Conservation (phyloP, 2,888 invertebrate genomes). For the Trissoscelio sp. region DNA sequence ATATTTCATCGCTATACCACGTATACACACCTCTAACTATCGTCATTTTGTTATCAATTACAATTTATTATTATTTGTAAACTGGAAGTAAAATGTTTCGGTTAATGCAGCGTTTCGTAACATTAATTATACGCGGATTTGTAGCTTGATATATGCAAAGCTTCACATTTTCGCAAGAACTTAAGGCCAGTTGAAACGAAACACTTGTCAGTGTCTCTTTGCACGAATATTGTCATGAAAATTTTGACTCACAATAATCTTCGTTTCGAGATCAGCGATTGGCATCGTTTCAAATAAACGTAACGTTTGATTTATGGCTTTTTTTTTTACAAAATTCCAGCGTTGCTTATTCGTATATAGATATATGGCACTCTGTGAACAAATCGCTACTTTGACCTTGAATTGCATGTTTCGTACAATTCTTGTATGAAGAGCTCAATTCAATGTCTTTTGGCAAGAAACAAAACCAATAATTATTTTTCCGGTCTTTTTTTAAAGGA, state of each 20-base stretch:
- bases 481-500: no score
- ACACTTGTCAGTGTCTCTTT: slow-evolving; percentile 29
- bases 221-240: slow-evolving; percentile 74
- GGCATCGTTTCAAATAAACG: neutral
- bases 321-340: neutral
- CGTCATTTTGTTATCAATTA: slow-evolving; percentile 11
- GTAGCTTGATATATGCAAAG: neutral
- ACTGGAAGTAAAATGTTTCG: slow-evolving; percentile 22
- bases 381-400: neutral
- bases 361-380: slow-evolving; percentile 41
- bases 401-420: neutral
- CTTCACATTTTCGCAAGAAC: slow-evolving; percentile 29
- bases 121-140: slow-evolving; percentile 1
- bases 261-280: slow-evolving; percentile 18
- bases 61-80: slow-evolving; percentile 10
- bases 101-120: slow-evolving; percentile 15
- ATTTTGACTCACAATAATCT: slow-evolving; percentile 20
- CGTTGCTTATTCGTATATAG: neutral
- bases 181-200: slow-evolving; percentile 50
- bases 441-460: no score
- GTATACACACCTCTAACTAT: slow-evolving; percentile 4
- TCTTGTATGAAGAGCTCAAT: neutral
- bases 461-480: no score
- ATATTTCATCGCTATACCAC: slow-evolving; percentile 12
- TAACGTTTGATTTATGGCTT: neutral